Base-by-base conservation (phyloP, 2,888 invertebrate species). In the Scaptomyza parva region DNA sequence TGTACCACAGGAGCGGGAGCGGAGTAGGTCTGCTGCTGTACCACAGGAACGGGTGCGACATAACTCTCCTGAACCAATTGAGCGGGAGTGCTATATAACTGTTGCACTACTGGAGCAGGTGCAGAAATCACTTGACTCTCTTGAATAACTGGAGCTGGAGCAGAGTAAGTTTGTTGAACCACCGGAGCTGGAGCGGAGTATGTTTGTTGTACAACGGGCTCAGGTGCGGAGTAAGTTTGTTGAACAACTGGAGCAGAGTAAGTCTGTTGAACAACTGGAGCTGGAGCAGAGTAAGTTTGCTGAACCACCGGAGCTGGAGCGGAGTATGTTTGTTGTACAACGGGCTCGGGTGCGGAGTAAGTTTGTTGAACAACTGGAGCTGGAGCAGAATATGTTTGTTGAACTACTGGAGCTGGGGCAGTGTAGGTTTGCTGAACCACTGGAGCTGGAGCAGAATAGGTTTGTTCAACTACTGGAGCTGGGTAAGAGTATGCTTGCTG, bases 51-150 rank as follows among this genome's bases (percentile, higher is more conserved):
- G 11, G 68, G 60, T 33, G 66, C 45, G 17, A 58, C 22, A 55
- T 63, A 66, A 0, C 60, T 51, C 8, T 70, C 44, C 2, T 66
- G 69, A 8, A 50, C 57, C n/a, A 58, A 58, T 17, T 55, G 75
- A 20, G 44, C 70, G 4, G 52, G 65, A 35, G 53, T 55, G 1
- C 55, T 41, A 28, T 58, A 68, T 7, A 60, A 54, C 17, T 72
- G 51, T n/a, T 71, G 67, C 8, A 50, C 67, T 2, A 37, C 48
- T 17, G 53, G 45, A n/a, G 52, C 55, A 0, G 68, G 48, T 0
- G 62, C 48, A 0, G 68, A 39, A 12, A 14, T 14, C 14, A 35
- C 14, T 2, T 24, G 20, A 22, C 6, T 22, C 17, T 48, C 11
- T 14, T 35, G 35, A n/a, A 22, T 14, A 0, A 48, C 22, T 14